Conservation (phyloP, 2,888 invertebrate species). For the Emmelina monodactyla region DNA sequence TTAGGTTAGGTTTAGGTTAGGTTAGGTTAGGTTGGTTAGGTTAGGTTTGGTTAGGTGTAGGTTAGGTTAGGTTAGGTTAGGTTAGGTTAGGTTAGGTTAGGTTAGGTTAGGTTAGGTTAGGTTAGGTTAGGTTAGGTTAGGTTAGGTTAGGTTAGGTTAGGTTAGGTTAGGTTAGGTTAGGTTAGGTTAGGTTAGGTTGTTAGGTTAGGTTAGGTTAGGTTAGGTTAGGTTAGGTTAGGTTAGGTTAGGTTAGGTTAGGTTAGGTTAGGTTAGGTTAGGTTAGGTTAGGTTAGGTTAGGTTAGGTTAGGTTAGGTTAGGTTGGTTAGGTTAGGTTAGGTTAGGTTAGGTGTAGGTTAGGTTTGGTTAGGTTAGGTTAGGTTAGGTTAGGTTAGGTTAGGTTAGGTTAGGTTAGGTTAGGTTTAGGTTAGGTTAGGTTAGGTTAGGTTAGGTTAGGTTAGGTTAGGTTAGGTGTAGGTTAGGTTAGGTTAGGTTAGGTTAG, state of each 20-base stretch:
- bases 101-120: constrained; percentile 9
- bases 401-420: constrained; percentile 7
- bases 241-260: constrained; percentile 9
- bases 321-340: constrained; percentile 15
- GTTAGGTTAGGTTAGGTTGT: constrained; percentile 13
- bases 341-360: constrained; percentile 16
- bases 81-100: constrained; percentile 6
- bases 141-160: constrained; percentile 13
- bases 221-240: constrained; percentile 11
- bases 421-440: constrained; percentile 9
- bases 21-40: constrained; percentile 6
- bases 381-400: constrained; percentile 9
- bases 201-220: constrained; percentile 7
- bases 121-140: constrained; percentile 13
- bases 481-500: constrained; percentile 13
- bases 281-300: constrained; percentile 14
- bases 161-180: constrained; percentile 13
- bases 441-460: constrained; percentile 11
- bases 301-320: constrained; percentile 16
- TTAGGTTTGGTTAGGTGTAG: constrained; percentile 5
- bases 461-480: constrained; percentile 13
- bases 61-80: constrained; percentile 5
- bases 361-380: constrained; percentile 14
- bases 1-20: constrained; percentile 7
- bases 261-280: constrained; percentile 9